Evolutionary conservation across 1,140 invertebrate species (phyloP), one percentile per base, ranked within the genome.

Genomic region (Anoplophora glabripennis): DNA sequence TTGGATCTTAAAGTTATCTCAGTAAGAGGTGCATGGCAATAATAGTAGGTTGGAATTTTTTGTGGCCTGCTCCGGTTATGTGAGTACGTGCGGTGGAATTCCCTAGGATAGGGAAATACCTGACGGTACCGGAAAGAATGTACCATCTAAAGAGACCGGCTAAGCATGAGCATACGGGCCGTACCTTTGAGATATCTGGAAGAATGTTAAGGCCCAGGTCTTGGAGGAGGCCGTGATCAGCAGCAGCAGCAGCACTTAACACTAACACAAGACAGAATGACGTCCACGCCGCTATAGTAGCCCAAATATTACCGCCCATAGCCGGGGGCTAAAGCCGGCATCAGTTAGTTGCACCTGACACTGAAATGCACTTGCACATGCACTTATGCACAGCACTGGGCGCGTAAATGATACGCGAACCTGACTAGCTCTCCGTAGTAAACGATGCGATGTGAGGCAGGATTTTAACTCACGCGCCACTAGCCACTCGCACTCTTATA

Each of bases 141-240:
- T 12, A n/a, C 4, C 12, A 49, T 11, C 34, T n/a, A 34, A 33
- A 37, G 18, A 28, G 40, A 44, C 38, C 10, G 38, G 14, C 10
- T 18, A 8, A n/a, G 21, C 21, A 28, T 28, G 5, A 4, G 21
- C 12, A 42, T 10, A 2, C 11, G 34, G 35, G 10, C 10, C n/a
- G 28, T 67, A 70, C 68, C 68, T 70, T 70, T 37, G 58, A 47
- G 42, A 63, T 58, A 59, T 70, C 68, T 35, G 64, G 68, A 63
- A 61, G 38, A 12, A 52, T 12, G 48, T 63, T 57, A 46, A 70
- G 52, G n/a, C 66, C 68, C 28, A 70, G 61, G 33, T 67, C 66
- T 21, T 59, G 54, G 15, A 66, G 49, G 9, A 68, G 59, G 38
- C 44, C 55, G 38, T 48, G 33, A 17, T 66, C 61, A 17, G 44